Conservation (phyloP, 37 sponge, comb jelly and placozoan species). For the Halichondria panicea region DNA sequence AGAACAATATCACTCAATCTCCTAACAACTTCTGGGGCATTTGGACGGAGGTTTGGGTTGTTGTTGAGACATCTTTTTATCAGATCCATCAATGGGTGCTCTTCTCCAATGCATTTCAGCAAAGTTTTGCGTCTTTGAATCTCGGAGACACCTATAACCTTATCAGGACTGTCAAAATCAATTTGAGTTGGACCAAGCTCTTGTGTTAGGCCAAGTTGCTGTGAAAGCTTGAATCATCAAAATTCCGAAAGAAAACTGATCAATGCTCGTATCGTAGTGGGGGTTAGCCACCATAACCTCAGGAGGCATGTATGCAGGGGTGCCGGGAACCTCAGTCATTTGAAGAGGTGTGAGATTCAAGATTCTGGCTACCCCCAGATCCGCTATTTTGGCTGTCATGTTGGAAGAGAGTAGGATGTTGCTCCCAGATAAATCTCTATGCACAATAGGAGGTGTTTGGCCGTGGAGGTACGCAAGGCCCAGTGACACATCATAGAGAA, state of each 20-base stretch:
- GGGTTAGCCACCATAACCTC: slow-evolving; percentile 17
- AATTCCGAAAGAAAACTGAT: slow-evolving; percentile 34
- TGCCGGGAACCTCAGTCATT: slow-evolving; percentile 25
- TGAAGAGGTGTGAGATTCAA: slow-evolving; percentile 9
- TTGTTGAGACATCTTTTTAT: slow-evolving; percentile 4
- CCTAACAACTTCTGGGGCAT: not conserved
- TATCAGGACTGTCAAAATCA: too few relatives aligned
- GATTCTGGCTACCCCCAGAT: slow-evolving; percentile 26
- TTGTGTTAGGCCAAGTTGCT: slow-evolving; percentile 11
- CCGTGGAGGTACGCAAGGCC: too few relatives aligned
- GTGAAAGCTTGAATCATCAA: slow-evolving; percentile 28
- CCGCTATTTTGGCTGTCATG: slow-evolving; percentile 38
- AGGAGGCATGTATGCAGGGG: slow-evolving; percentile 39
- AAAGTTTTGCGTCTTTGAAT: not conserved
- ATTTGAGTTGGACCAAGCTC: not conserved
- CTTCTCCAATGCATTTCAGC: not conserved
- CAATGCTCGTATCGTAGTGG: slow-evolving; percentile 4
- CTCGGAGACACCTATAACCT: slow-evolving; percentile 3
- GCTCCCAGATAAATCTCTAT: slow-evolving; percentile 37
- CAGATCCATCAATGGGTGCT: not conserved
- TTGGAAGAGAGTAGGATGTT: slow-evolving; percentile 23
- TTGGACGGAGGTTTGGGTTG: not conserved
- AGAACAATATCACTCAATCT: not conserved
- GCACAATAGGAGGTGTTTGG: too few relatives aligned
- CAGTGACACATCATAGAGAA: too few relatives aligned